phyloP scores from a whole-genome alignment of 2,888 invertebrate species.

The Melitaea athalia region DNA sequence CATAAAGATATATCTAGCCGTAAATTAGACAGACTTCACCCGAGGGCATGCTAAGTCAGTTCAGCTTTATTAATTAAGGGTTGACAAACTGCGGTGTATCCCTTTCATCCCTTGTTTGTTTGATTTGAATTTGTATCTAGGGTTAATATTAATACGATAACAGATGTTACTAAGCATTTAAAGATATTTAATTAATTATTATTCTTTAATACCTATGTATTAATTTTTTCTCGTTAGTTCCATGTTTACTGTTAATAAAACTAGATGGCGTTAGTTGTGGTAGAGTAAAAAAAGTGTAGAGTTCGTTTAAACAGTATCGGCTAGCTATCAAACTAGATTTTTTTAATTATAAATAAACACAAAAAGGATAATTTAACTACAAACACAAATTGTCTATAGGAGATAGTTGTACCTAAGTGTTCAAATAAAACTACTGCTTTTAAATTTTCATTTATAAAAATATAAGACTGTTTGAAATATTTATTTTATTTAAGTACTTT shows the following conservation, averaged over 20 bases:
- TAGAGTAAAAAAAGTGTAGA: background rate
- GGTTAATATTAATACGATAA: conserved; percentile 15
- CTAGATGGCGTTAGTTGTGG: conserved; percentile 26
- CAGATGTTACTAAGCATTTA: conserved; percentile 8
- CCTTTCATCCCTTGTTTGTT: conserved; percentile 41
- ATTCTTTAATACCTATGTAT: background rate
- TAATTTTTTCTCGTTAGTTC: background rate
- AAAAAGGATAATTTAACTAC: too few relatives aligned
- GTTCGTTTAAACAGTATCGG: too few relatives aligned
- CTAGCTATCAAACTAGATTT: too few relatives aligned
- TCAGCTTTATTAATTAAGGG: conserved; percentile 66
- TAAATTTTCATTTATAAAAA: background rate
- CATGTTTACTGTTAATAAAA: background rate
- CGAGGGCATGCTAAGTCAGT: conserved; percentile 30
- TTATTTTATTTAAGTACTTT: too few relatives aligned
- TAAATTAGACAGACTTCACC: conserved; percentile 16
- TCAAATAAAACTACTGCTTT: background rate
- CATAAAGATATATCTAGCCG: background rate
- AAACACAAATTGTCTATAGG: too few relatives aligned
- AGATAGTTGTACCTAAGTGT: too few relatives aligned
- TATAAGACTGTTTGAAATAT: too few relatives aligned
- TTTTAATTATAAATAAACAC: too few relatives aligned
- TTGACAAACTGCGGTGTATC: conserved; percentile 66
- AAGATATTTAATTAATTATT: background rate
- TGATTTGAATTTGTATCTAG: conserved; percentile 26